Evolutionary conservation across 2,797 vertebrate species (phyloP).

Genomic region (Malurus leucopterus): DNA sequence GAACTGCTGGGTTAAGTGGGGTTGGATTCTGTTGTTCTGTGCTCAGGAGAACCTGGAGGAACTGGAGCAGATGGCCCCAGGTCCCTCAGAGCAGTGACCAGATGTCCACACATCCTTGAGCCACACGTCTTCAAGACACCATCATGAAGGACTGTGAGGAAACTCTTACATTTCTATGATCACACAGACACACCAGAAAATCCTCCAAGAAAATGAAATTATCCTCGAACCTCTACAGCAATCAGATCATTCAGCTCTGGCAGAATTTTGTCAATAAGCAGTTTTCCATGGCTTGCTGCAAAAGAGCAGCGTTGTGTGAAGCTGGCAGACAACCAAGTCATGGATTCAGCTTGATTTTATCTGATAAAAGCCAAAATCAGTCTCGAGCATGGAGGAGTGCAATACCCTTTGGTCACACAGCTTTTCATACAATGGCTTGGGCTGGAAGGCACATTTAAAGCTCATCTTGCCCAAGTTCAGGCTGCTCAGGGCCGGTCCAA

Average conservation of each 20-base stretch:
- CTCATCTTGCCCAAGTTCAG: not conserved
- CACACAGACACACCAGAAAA: not conserved
- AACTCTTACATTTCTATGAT: not conserved
- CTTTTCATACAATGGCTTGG: not conserved
- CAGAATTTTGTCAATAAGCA: not conserved
- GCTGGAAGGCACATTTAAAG: not conserved
- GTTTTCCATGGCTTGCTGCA: not conserved
- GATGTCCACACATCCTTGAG: not conserved
- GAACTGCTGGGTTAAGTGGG: not conserved
- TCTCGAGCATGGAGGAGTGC: not conserved
- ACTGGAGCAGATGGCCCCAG: not conserved
- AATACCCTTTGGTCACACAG: not conserved
- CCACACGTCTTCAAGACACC: not conserved
- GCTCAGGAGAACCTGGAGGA: not conserved
- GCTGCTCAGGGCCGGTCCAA: not conserved
- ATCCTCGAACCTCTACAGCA: not conserved
- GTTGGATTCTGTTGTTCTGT: not conserved
- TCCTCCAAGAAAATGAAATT: not conserved
- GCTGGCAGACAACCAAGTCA: not conserved
- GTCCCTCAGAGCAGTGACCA: not conserved
- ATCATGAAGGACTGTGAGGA: not conserved
- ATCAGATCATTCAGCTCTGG: not conserved
- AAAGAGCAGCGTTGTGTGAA: not conserved
- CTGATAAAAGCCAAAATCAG: not conserved
- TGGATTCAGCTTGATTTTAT: not conserved